These are phyloP conservation scores for Sturnus vulgaris DNA, from an alignment of 2,113 vertebrate species.

Conservation along the genomic window DNA sequence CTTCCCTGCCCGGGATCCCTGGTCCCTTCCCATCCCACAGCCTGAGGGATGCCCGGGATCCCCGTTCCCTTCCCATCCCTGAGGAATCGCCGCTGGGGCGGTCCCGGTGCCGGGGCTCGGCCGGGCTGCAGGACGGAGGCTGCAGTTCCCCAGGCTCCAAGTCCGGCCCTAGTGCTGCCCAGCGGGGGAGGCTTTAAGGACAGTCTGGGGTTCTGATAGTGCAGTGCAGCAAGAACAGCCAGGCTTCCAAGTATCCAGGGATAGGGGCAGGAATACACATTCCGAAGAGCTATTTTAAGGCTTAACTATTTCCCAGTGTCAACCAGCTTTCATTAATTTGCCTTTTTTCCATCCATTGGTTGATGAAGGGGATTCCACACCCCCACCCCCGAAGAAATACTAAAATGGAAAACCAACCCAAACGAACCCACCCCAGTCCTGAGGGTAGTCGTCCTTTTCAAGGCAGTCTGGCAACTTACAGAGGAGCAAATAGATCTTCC, in stretches of 20 bases:
- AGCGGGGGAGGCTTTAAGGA: rapidly evolving
- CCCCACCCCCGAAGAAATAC: rapidly evolving
- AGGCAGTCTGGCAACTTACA: neutral
- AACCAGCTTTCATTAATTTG: neutral
- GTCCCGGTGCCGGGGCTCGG: neutral
- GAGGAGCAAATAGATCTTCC: neutral
- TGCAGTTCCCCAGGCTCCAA: rapidly evolving
- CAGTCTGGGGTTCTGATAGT: rapidly evolving
- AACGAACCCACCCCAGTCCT: neutral
- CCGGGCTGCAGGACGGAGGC: neutral
- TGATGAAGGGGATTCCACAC: neutral
- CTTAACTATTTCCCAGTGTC: neutral
- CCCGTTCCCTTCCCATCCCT: neutral
- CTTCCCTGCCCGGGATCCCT: no score
- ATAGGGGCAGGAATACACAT: neutral
- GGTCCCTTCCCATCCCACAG: neutral
- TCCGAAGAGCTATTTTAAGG: neutral
- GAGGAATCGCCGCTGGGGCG: rapidly evolving
- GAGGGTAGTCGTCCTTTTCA: neutral
- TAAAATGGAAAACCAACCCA: neutral
- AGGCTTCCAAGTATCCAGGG: neutral
- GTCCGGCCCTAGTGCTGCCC: neutral
- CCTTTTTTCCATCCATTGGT: rapidly evolving
- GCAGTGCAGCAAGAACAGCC: neutral
- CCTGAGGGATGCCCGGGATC: neutral